Conservation (phyloP, 1,140 invertebrate species). For the Pygmarrhopalites habei region DNA sequence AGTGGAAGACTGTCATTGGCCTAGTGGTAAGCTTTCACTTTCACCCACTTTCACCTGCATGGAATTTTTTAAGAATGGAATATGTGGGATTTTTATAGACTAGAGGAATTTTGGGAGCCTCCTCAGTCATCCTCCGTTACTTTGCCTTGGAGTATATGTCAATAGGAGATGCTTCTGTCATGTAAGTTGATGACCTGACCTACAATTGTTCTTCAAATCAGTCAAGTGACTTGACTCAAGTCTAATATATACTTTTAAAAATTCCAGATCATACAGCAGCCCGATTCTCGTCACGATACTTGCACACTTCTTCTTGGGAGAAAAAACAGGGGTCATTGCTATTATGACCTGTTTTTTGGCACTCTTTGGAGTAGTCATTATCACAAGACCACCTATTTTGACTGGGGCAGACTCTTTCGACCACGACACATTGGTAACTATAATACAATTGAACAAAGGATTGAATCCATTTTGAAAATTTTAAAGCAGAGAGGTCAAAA, state of each 20-base stretch:
- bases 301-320: slow-evolving; percentile 34
- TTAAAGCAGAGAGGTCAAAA: too few species aligned
- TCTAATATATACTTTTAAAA: too few species aligned
- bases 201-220: too few species aligned
- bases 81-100: slow-evolving; percentile 22
- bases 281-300: slow-evolving; percentile 33
- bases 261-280: slow-evolving; percentile 23
- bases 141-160: slow-evolving; percentile 33
- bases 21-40: slow-evolving; percentile 30
- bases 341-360: slow-evolving; percentile 21
- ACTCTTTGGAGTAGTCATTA: slow-evolving; percentile 23
- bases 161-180: slow-evolving; percentile 34
- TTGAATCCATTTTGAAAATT: background rate
- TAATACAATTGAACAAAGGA: background rate
- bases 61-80: too few species aligned
- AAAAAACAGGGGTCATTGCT: slow-evolving; percentile 29
- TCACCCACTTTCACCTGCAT: background rate
- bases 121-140: slow-evolving; percentile 29
- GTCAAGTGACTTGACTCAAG: too few species aligned
- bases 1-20: slow-evolving; percentile 29
- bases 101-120: slow-evolving; percentile 30
- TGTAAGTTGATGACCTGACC: too few species aligned
- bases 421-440: background rate
- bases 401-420: slow-evolving; percentile 13
- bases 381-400: slow-evolving; percentile 22